Evolutionary conservation across 2,113 vertebrate genomes (phyloP).

Genomic region (crab-eating macaque (Macaca fascicularis)): DNA sequence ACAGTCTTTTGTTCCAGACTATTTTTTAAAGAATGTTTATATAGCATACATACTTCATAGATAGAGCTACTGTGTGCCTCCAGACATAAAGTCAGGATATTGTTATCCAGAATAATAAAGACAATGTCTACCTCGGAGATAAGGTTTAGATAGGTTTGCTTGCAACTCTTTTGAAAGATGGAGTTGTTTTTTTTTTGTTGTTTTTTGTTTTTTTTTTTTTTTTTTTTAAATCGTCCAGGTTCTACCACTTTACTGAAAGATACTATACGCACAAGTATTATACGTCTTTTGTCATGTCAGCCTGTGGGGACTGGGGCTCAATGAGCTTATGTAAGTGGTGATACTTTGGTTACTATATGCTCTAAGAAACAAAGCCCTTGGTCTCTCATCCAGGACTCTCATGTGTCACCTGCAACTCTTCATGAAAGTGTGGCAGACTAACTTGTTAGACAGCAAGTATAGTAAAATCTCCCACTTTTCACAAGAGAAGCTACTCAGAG

Average conservation of each 20-base stretch:
- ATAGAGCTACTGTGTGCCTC: background rate
- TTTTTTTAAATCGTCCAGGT: background rate
- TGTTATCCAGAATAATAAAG: background rate
- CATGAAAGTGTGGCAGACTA: background rate
- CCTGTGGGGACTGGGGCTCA: background rate
- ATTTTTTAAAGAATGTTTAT: background rate
- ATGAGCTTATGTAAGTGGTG: background rate
- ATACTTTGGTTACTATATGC: background rate
- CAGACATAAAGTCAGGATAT: background rate
- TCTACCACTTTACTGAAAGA: background rate
- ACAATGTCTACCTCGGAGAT: background rate
- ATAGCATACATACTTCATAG: background rate
- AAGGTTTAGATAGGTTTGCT: background rate
- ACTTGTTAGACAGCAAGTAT: background rate
- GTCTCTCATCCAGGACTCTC: background rate
- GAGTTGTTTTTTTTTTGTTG: too few species aligned
- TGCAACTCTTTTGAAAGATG: background rate
- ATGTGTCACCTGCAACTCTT: background rate
- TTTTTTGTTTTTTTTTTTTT: too few species aligned
- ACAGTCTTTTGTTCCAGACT: background rate
- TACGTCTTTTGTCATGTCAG: background rate
- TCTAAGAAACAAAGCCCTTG: background rate
- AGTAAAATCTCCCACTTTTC: background rate
- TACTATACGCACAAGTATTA: background rate
- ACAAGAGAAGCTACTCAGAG: background rate